A percentile compares a stretch with the other conserved stretches of the same genome.
phyloP scores from a whole-genome alignment of 2,888 invertebrate species.

The Drosophila stalkeri region DNA sequence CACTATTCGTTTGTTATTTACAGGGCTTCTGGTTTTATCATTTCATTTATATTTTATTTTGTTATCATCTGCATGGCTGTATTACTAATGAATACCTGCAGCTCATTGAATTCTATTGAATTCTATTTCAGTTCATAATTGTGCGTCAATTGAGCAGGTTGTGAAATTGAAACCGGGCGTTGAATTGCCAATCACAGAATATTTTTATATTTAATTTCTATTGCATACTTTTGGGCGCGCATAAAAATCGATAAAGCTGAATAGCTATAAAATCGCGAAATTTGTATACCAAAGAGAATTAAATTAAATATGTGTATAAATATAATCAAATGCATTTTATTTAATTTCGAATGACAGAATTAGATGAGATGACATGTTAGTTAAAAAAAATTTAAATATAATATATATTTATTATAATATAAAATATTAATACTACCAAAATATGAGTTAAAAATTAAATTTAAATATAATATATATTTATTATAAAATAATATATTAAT shows the following conservation, averaged over 20 bases:
- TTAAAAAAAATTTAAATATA: too few relatives aligned
- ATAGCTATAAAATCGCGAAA: neutral
- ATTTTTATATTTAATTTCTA: neutral
- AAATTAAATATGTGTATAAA: neutral
- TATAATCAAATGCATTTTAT: neutral
- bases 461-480: too few relatives aligned
- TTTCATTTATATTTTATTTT: neutral
- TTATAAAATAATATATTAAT: too few relatives aligned
- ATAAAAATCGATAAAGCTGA: neutral
- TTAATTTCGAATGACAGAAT: neutral
- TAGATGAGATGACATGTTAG: too few relatives aligned
- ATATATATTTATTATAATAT: too few relatives aligned
- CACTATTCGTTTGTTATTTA: neutral
- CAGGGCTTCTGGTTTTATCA: neutral
- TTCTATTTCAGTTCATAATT: slow-evolving; percentile 7
- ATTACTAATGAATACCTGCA: slow-evolving; percentile 28
- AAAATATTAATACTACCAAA: too few relatives aligned
- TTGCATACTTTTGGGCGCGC: slow-evolving; percentile 6
- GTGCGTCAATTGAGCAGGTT: neutral
- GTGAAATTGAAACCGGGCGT: neutral
- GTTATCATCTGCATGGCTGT: slow-evolving; percentile 16
- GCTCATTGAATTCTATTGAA: slow-evolving; percentile 1
- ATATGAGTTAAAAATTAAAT: too few relatives aligned
- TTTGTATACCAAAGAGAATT: too few relatives aligned
- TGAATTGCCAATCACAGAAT: neutral